Evolutionary conservation across 1,140 invertebrate genomes (phyloP).

Genomic region (Kradibia gibbosae): DNA sequence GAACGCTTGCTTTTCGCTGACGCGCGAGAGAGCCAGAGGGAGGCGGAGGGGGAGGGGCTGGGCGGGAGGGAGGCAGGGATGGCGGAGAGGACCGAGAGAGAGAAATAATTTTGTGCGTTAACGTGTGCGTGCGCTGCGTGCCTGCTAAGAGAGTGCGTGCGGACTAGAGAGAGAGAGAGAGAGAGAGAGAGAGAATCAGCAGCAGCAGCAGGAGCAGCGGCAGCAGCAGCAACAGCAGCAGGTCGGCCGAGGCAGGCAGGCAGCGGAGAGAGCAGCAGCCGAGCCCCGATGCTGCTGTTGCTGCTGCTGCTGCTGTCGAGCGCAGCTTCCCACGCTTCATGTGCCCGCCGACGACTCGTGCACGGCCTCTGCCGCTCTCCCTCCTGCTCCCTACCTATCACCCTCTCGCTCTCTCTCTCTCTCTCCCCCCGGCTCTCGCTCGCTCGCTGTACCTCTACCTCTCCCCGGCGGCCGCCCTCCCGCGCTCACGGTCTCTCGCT

Average conservation of each 20-base stretch:
- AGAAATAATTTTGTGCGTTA: too few relatives aligned
- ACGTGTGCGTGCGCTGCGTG: constrained; percentile 8
- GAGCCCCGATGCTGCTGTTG: constrained; percentile 30
- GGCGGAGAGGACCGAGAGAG: too few relatives aligned
- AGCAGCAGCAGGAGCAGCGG: constrained; percentile 40
- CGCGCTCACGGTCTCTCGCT: constrained; percentile 9
- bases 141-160: background rate
- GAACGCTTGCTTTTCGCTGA: background rate
- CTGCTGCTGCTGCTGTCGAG: constrained; percentile 53
- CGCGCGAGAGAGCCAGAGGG: background rate
- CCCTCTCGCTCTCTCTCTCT: constrained; percentile 1
- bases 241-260: too few relatives aligned
- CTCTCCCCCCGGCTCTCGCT: constrained; percentile 9
- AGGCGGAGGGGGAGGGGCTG: background rate
- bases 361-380: constrained; percentile 15
- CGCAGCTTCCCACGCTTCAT: constrained; percentile 69
- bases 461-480: constrained; percentile 25
- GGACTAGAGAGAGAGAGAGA: constrained; percentile 22
- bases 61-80: background rate
- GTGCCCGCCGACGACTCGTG: constrained; percentile 54
- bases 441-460: constrained; percentile 18
- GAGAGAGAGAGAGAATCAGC: constrained; percentile 34
- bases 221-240: constrained; percentile 28
- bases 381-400: constrained; percentile 34
- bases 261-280: too few relatives aligned